Base-by-base conservation (phyloP, 1,140 invertebrate genomes). In the Drosophila murphyi region DNA sequence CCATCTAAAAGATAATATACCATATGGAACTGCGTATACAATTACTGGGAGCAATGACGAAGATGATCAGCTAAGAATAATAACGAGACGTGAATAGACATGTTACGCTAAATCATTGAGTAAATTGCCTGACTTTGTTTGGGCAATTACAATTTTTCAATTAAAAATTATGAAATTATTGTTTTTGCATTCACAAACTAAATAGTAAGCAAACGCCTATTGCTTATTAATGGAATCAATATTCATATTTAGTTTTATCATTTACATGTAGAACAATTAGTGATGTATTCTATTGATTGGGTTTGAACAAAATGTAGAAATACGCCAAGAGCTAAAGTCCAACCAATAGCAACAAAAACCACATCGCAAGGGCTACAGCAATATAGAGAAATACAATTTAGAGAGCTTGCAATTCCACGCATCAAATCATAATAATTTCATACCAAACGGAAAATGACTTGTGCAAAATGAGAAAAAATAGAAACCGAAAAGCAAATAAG, bases 251-350 rank as follows among this genome's bases (percentile, higher is more conserved):
- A 43, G 68, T 35, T 34, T 69, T 60, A 54, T 39, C 12, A 72
- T 72, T 76, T 67, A 67, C 76, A 71, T 76, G 73, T 61, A 51
- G 45, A 72, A 54, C 76, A 82, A 74, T 88, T 80, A 87, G 83
- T 83, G 80, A 74, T 62, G 88, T 72, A 82, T 70, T 20, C 20
- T 20, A 88, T 88, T 71, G 69, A 69, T 65, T 0, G 20, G 69
- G 79, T 68, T 71, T 73, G 65, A 61, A 77, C 76, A 56, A 76
- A 80, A 71, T 88, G 80, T 83, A 83, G 83, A 77, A 83, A 80
- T 80, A 87, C 80, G 72, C 88, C 83, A 73, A 74, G 80, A 77
- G 83, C 88, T 80, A 72, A 80, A 88, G 82, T 87, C 72, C 71
- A 71, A 59, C 41, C 7, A 28, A 32, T n/a, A 50, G 57, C 50